Conservation (phyloP, 2,113 vertebrate genomes). For the Brevimyrus niger region DNA sequence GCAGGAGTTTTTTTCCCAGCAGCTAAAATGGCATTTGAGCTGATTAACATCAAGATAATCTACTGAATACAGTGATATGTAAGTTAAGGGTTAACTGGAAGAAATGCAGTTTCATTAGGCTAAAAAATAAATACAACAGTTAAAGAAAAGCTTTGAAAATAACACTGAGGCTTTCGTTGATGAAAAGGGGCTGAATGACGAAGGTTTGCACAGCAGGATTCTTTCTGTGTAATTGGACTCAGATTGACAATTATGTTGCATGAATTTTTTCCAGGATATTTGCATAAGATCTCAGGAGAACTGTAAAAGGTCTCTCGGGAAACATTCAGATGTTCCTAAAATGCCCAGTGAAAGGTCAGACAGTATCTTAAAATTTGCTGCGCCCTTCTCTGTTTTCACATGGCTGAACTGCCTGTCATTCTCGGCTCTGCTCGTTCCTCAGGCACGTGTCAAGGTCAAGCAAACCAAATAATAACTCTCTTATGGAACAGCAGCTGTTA, state of each 20-base stretch:
- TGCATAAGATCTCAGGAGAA: constrained; percentile 11
- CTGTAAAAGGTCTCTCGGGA: not conserved
- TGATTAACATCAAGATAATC: not conserved
- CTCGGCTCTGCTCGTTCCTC: too few species aligned
- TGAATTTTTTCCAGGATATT: not conserved
- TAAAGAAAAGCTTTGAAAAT: not conserved
- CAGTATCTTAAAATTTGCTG: not conserved
- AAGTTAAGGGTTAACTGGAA: not conserved
- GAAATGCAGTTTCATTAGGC: not conserved
- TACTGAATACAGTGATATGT: not conserved
- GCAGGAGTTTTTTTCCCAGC: not conserved
- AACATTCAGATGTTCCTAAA: not conserved
- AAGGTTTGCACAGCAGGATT: not conserved
- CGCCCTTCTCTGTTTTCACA: not conserved
- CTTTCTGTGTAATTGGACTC: constrained; percentile 10
- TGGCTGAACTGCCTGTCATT: not conserved
- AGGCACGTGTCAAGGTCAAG: not conserved
- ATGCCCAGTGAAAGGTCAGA: not conserved
- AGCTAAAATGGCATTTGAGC: not conserved
- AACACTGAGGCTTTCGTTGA: not conserved
- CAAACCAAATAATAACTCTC: not conserved
- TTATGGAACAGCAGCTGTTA: not conserved
- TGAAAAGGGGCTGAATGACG: not conserved
- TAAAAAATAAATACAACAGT: not conserved
- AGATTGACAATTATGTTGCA: not conserved